Base-by-base conservation (phyloP, 2,888 invertebrate genomes). In the Alloplasta piceator region DNA sequence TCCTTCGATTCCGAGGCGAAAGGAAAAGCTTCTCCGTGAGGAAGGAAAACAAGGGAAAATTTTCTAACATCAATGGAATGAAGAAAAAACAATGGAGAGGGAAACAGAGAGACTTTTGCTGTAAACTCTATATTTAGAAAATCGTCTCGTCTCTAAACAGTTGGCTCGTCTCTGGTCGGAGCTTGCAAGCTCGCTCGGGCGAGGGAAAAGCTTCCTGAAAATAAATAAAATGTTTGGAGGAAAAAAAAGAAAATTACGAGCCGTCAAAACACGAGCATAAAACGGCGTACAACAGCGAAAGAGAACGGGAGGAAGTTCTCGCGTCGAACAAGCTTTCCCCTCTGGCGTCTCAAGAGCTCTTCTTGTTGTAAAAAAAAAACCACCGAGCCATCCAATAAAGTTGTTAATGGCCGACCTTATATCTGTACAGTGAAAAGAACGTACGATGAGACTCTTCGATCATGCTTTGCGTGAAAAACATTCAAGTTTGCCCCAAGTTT, bases 101-200 rank as follows among this genome's bases (percentile, higher is more conserved):
- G n/a, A n/a, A n/a, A n/a, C n/a, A 38, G 39, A 56, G 66, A 14
- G 46, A 55, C 7, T 71, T 71, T 48, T 43, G 10, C 36, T 71
- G 50, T 39, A 52, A 41, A 36, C 36, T 67, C 58, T 89, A 90
- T 90, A 90, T 89, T 90, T 90, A 89, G 90, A 88, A 84, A 83
- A 80, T 64, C 83, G 71, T 77, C 84, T 86, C 83, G 71, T 77
- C 84, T 86, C 86, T 84, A 88, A 89, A 88, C 86, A 87, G 84
- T 89, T 87, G 88, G 89, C 88, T 86, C 77, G 55, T 85, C 86
- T 89, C 87, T 88, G 88, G 79, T 85, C 86, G 83, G 84, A 16
- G 67, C 67, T 66, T 66, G 16, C 16, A n/a, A 14, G 26, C 38
- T 6, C 9, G 41, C 26, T 26, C 10, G 5, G 9, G 55, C 12